phyloP scores from a whole-genome alignment of 2,888 invertebrate genomes.

The Aleiodes testaceus region DNA sequence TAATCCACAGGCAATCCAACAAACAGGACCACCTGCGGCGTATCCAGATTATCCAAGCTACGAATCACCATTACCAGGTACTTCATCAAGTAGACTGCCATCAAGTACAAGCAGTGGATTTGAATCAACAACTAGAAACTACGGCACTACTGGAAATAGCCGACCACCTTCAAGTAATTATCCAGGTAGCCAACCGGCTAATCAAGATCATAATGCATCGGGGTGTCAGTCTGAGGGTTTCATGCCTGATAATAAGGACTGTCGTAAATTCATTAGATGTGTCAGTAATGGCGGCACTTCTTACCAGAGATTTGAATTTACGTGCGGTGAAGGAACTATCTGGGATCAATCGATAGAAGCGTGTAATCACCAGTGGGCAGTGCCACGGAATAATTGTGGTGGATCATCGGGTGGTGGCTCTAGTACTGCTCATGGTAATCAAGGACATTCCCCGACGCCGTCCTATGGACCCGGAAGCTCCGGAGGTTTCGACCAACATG shows the following conservation, averaged over 20 bases:
- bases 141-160: not conserved
- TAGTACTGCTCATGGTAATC: slow-evolving; percentile 45
- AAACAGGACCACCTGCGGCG: slow-evolving; percentile 33
- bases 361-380: slow-evolving; percentile 75
- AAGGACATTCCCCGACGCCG: slow-evolving; percentile 31
- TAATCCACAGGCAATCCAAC: slow-evolving; percentile 41
- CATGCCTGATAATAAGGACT: slow-evolving; percentile 70
- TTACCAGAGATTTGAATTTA: slow-evolving; percentile 74
- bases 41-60: slow-evolving; percentile 23
- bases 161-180: slow-evolving; percentile 11
- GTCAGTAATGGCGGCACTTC: slow-evolving; percentile 71
- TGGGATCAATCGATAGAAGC: slow-evolving; percentile 76
- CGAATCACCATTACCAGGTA: slow-evolving; percentile 9
- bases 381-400: slow-evolving; percentile 54
- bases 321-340: slow-evolving; percentile 76
- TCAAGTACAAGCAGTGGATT: slow-evolving; percentile 12
- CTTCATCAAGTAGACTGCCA: slow-evolving; percentile 27
- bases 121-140: slow-evolving; percentile 17
- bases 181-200: slow-evolving; percentile 8
- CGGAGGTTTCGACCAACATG: slow-evolving; percentile 50
- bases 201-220: not conserved
- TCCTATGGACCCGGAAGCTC: slow-evolving; percentile 46
- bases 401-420: slow-evolving; percentile 17
- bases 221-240: slow-evolving; percentile 71
- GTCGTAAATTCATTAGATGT: slow-evolving; percentile 72